A percentile compares a stretch with the other conserved stretches of the same genome.
Conservation (phyloP, 2,888 invertebrate genomes). For the Callosobruchus maculatus region DNA sequence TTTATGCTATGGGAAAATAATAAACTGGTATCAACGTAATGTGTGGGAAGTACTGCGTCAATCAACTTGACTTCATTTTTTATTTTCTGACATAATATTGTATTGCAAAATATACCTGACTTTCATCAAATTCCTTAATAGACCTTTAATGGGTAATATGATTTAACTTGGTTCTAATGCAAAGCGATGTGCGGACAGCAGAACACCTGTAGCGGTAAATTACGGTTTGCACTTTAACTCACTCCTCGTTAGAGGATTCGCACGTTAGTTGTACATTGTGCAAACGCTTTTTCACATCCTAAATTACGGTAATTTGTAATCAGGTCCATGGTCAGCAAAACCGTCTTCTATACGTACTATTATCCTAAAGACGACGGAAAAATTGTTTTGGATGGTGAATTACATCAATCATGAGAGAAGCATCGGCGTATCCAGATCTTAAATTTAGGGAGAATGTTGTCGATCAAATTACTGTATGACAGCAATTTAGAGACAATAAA, state of each 20-base stretch:
- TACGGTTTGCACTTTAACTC: background rate
- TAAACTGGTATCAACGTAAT: too few relatives aligned
- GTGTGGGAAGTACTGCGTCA: too few relatives aligned
- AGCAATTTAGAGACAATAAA: too few relatives aligned
- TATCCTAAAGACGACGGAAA: background rate
- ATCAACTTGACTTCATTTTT: too few relatives aligned
- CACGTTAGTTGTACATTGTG: background rate
- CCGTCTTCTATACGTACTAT: background rate
- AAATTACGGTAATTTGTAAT: background rate
- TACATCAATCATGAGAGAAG: background rate
- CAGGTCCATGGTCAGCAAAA: background rate
- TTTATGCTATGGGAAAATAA: too few relatives aligned
- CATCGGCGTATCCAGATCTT: background rate
- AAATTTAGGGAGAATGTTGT: background rate
- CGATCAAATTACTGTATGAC: too few relatives aligned
- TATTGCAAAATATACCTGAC: too few relatives aligned
- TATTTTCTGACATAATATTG: too few relatives aligned
- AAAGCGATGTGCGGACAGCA: too few relatives aligned
- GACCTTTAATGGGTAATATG: too few relatives aligned
- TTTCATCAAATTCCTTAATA: too few relatives aligned
- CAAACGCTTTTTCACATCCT: background rate
- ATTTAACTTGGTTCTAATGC: too few relatives aligned
- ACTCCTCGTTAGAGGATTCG: background rate
- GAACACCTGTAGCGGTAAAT: background rate
- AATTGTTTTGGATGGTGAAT: background rate